Evolutionary conservation across 2,888 invertebrate species (phyloP).

Genomic region (Archips crataeganus): DNA sequence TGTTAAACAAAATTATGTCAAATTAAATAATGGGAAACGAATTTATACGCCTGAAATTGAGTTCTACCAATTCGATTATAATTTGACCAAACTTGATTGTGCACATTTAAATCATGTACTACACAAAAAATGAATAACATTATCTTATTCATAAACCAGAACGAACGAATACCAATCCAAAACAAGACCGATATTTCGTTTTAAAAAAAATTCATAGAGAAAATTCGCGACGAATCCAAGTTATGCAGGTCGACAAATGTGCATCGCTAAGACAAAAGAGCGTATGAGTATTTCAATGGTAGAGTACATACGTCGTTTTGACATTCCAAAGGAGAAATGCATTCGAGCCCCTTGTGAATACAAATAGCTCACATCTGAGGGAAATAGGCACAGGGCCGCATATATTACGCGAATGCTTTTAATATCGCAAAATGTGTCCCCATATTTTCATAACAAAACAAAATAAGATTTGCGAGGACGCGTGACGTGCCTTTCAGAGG

Average conservation of each 20-base stretch:
- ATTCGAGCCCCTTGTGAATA: conserved; percentile 57
- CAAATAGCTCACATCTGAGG: conserved; percentile 57
- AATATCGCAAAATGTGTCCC: conserved; percentile 59
- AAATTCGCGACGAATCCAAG: conserved; percentile 50
- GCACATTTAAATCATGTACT: too few species aligned
- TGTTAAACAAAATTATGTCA: too few species aligned
- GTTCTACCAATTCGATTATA: too few species aligned
- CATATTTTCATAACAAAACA: conserved; percentile 53
- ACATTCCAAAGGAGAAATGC: conserved; percentile 38
- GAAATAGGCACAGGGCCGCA: conserved; percentile 52
- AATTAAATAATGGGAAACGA: too few species aligned
- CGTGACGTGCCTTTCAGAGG: background rate
- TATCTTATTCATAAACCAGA: conserved; percentile 43
- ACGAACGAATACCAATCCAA: conserved; percentile 43
- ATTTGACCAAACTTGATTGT: too few species aligned
- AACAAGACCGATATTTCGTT: conserved; percentile 52
- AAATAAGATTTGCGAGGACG: conserved; percentile 48
- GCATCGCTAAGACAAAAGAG: background rate
- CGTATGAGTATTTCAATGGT: background rate
- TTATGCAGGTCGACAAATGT: conserved; percentile 54
- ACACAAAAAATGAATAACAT: conserved; percentile 3
- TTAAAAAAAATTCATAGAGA: conserved; percentile 47
- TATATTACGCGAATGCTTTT: conserved; percentile 57
- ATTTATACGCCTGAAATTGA: too few species aligned
- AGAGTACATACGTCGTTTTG: conserved; percentile 16